Conservation (phyloP, 2,113 vertebrate genomes). For the Dasyornis broadbenti region DNA sequence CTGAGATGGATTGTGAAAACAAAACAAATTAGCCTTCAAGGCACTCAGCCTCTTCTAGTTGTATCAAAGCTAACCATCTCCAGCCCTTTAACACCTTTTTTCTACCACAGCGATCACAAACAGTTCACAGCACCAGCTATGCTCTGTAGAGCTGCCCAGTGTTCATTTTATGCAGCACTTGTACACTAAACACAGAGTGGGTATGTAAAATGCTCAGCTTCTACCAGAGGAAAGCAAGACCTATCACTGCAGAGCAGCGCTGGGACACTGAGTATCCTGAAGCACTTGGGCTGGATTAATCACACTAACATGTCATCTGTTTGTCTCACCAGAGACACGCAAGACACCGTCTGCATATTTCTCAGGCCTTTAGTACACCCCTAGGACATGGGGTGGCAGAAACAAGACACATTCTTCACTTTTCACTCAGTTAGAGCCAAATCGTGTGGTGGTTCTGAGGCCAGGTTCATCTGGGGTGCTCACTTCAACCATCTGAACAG, state of each 20-base stretch:
- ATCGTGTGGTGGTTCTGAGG: rapidly evolving
- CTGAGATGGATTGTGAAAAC: not conserved
- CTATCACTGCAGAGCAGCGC: not conserved
- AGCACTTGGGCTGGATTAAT: not conserved
- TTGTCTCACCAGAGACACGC: not conserved
- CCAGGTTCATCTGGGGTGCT: not conserved
- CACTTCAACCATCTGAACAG: not conserved
- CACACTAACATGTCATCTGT: not conserved
- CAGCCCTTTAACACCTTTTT: not conserved
- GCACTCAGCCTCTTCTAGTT: not conserved
- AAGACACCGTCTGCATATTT: not conserved
- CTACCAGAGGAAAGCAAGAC: not conserved
- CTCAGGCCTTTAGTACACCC: not conserved
- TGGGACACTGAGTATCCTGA: not conserved
- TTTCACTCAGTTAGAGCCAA: not conserved
- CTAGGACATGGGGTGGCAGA: not conserved
- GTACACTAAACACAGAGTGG: not conserved
- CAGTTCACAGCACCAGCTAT: not conserved
- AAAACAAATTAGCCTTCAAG: slow-evolving; percentile 3
- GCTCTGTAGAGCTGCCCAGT: not conserved
- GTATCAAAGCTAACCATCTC: not conserved
- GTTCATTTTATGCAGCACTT: not conserved
- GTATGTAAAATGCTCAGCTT: not conserved
- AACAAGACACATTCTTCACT: not conserved
- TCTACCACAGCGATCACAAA: not conserved